Evolutionary conservation across 2,113 vertebrate species (phyloP).

Genomic region (Notarius quadriscutis): DNA sequence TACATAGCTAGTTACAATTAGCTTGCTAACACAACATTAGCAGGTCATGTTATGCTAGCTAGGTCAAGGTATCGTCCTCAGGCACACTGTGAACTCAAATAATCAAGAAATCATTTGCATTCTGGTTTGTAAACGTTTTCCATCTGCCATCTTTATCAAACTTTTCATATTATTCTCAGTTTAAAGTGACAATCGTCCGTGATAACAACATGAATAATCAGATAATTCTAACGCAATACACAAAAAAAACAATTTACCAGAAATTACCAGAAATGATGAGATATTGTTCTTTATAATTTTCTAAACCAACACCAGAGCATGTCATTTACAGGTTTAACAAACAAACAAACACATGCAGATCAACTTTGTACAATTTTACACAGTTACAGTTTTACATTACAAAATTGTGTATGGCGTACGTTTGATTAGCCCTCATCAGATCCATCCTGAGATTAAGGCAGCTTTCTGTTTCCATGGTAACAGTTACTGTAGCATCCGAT

Average conservation of each 20-base stretch:
- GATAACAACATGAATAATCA: not conserved
- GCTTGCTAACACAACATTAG: not conserved
- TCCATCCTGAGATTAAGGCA: conserved; percentile 75
- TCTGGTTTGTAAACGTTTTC: not conserved
- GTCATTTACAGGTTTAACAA: not conserved
- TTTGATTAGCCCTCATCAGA: conserved; percentile 69
- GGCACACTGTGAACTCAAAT: not conserved
- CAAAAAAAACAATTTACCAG: not conserved
- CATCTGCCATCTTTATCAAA: not conserved
- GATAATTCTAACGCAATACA: not conserved
- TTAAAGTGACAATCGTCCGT: not conserved
- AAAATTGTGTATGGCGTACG: conserved; percentile 9
- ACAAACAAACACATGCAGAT: conserved; percentile 1
- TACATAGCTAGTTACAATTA: not conserved
- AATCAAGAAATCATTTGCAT: not conserved
- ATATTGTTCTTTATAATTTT: not conserved
- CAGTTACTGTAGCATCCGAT: conserved; percentile 43
- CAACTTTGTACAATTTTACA: not conserved
- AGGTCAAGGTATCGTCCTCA: not conserved
- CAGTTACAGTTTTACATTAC: not conserved
- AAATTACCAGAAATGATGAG: not conserved
- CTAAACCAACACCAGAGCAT: not conserved
- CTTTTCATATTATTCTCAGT: not conserved
- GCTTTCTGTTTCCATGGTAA: conserved; percentile 60
- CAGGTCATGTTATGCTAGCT: not conserved